Percentiles rank a stretch among this genome's conserved stretches.
These are phyloP conservation scores for Meloidogyne exigua DNA, from an alignment of 1,140 invertebrate species.

Conservation along the genomic window DNA sequence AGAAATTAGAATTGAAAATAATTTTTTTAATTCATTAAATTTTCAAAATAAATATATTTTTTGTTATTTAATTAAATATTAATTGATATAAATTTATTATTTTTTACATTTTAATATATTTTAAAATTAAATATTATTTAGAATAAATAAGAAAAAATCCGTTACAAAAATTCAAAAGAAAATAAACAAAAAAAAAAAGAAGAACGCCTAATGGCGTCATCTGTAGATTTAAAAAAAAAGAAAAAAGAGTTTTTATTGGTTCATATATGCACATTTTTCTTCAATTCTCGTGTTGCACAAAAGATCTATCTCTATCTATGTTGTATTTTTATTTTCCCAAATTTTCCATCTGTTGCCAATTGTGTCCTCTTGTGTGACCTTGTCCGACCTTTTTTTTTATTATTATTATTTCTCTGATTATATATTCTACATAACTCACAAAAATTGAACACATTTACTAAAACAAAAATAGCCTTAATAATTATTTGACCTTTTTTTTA, in stretches of 20 bases:
- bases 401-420: neutral
- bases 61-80: too few relatives aligned
- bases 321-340: neutral
- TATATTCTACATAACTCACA: neutral
- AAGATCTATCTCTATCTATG: too few relatives aligned
- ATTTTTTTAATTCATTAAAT: too few relatives aligned
- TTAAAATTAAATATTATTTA: too few relatives aligned
- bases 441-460: neutral
- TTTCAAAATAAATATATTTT: too few relatives aligned
- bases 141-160: neutral
- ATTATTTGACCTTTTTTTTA: neutral
- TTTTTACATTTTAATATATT: too few relatives aligned
- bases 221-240: neutral
- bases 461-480: neutral
- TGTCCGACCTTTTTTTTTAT: neutral
- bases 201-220: constrained; percentile 1
- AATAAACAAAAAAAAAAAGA: neutral
- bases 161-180: neutral
- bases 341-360: neutral
- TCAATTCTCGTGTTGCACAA: neutral
- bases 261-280: neutral
- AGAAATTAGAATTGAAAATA: too few relatives aligned
- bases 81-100: neutral
- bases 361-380: neutral
- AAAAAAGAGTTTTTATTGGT: neutral